These are phyloP conservation scores for Strigops habroptila DNA, from an alignment of 2,113 vertebrate species.

Conservation along the genomic window DNA sequence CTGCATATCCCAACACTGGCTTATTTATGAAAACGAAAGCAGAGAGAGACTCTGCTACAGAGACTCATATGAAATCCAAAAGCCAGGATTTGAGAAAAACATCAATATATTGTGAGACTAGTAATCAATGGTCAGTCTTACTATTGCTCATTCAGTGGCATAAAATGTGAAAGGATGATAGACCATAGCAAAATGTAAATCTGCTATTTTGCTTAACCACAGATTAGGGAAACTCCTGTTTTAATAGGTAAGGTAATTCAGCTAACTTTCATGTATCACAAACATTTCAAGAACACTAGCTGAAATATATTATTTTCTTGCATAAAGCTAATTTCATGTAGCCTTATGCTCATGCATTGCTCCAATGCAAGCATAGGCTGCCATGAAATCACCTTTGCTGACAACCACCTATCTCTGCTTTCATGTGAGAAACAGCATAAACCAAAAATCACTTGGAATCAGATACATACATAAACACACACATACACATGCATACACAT, in stretches of 20 bases:
- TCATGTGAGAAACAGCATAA: not conserved
- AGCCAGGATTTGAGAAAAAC: not conserved
- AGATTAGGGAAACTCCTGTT: not conserved
- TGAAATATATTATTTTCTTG: not conserved
- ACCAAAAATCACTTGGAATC: not conserved
- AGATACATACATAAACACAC: no score
- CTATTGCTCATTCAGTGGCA: not conserved
- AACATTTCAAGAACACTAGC: not conserved
- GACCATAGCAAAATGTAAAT: not conserved
- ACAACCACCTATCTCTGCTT: not conserved
- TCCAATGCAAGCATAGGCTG: fast-evolving
- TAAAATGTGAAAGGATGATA: not conserved
- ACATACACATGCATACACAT: fast-evolving
- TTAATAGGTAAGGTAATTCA: not conserved
- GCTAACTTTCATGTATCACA: not conserved
- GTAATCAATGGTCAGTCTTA: not conserved
- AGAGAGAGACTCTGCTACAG: not conserved
- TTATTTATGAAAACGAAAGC: not conserved
- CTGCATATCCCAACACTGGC: not conserved
- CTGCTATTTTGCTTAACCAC: not conserved
- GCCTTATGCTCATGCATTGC: not conserved
- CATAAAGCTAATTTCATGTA: not conserved
- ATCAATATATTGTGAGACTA: not conserved
- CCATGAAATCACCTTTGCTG: not conserved
- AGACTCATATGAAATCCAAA: not conserved